phyloP scores from a whole-genome alignment of 2,888 invertebrate genomes.

The Selenia dentaria region DNA sequence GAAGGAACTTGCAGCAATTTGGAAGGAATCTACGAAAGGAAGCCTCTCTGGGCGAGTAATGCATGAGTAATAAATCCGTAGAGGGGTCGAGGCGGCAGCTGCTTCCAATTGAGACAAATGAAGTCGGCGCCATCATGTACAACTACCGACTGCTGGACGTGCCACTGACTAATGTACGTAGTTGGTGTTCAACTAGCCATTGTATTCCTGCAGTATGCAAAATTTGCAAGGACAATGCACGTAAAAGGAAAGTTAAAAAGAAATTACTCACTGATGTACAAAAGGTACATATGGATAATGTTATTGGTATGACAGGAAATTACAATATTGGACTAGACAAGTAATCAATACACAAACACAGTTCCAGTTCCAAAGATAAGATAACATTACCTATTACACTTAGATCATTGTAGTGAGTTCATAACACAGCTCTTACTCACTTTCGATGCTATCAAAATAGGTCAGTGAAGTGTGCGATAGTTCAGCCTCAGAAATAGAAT shows the following conservation, averaged over 20 bases:
- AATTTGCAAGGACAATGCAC: no score
- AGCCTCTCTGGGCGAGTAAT: constrained; percentile 16
- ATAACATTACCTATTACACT: constrained; percentile 1
- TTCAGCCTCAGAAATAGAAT: background rate
- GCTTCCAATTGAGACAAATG: constrained; percentile 73
- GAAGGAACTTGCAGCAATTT: background rate
- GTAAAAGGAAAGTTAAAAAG: no score
- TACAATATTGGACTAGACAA: background rate
- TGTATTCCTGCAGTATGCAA: background rate
- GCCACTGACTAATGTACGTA: no score
- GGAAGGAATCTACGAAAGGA: constrained; percentile 23
- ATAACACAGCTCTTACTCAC: background rate
- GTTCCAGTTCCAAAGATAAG: constrained; percentile 10
- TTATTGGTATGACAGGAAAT: no score
- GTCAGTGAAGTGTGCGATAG: background rate
- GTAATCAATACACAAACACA: constrained; percentile 6
- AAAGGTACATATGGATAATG: no score
- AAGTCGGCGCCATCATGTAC: constrained; percentile 61
- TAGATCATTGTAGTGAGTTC: constrained; percentile 1
- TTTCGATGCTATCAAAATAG: background rate
- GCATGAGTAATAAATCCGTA: constrained; percentile 48
- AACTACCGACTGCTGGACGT: constrained; percentile 12
- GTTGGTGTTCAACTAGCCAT: no score
- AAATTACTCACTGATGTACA: no score
- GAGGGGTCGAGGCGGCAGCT: constrained; percentile 53